Conservation (phyloP, 2,113 vertebrate species). For the Clarias gariepinus region DNA sequence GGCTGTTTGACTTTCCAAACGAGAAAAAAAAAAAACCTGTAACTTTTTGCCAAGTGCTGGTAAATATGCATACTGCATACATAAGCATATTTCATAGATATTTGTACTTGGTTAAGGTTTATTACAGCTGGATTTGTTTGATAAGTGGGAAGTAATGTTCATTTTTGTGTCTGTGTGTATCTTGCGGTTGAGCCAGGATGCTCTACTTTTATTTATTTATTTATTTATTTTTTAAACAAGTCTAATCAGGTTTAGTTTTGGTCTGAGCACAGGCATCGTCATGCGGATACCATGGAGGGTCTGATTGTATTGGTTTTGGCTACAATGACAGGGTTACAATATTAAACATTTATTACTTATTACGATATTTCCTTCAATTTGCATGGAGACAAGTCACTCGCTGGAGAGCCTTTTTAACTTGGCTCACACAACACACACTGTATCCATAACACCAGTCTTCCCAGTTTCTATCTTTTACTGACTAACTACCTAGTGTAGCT, state of each 20-base stretch:
- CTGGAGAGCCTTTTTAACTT: background rate
- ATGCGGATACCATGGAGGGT: background rate
- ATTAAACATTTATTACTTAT: background rate
- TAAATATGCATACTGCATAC: slow-evolving; percentile 52
- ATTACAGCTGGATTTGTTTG: slow-evolving; percentile 46
- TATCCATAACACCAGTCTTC: background rate
- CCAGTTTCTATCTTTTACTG: too few relatives aligned
- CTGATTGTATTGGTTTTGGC: background rate
- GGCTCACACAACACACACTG: background rate
- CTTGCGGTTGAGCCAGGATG: slow-evolving; percentile 27
- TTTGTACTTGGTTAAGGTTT: slow-evolving; percentile 38
- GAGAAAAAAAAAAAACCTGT: slow-evolving; percentile 67
- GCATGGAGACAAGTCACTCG: background rate
- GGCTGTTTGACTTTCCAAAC: slow-evolving; percentile 77
- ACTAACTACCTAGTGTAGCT: background rate
- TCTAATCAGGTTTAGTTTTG: background rate
- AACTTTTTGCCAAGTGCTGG: slow-evolving; percentile 66
- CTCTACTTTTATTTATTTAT: slow-evolving; percentile 40
- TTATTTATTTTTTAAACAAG: background rate
- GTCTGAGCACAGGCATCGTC: background rate
- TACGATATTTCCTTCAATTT: background rate
- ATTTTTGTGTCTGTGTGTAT: slow-evolving; percentile 28
- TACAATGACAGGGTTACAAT: background rate
- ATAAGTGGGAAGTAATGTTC: slow-evolving; percentile 21
- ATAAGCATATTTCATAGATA: slow-evolving; percentile 58